Evolutionary conservation across 2,888 invertebrate species (phyloP).

Genomic region (Lasioglossum figueresi): DNA sequence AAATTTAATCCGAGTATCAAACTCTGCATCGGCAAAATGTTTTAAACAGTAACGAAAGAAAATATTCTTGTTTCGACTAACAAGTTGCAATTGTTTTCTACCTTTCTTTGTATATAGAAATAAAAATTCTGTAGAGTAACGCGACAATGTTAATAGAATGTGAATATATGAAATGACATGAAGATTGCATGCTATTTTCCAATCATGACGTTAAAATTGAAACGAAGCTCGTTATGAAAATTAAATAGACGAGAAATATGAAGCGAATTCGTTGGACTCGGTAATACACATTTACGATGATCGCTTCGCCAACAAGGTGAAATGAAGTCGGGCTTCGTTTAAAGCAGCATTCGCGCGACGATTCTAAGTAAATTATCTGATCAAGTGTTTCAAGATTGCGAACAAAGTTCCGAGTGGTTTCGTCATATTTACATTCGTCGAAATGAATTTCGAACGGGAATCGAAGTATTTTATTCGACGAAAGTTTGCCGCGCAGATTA

Average conservation of each 20-base stretch:
- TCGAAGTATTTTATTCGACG: conserved; percentile 27
- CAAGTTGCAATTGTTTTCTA: background rate
- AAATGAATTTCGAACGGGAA: conserved; percentile 42
- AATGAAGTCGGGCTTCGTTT: background rate
- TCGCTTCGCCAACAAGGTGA: background rate
- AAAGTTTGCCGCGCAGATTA: conserved; percentile 59
- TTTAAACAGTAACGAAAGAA: background rate
- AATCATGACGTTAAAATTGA: background rate
- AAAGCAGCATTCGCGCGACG: conserved; percentile 12
- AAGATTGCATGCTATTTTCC: background rate
- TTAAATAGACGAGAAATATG: background rate
- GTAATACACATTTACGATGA: background rate
- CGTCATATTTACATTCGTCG: conserved; percentile 31
- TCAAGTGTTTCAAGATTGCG: conserved; percentile 18
- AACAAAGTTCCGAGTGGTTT: conserved; percentile 17
- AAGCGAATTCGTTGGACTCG: background rate
- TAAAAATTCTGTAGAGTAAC: background rate
- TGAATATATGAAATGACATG: background rate
- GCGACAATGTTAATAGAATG: background rate
- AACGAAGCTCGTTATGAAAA: background rate
- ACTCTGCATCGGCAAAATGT: background rate
- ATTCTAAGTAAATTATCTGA: conserved; percentile 23
- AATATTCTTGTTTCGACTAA: background rate
- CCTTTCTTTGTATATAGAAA: background rate
- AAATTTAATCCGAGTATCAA: background rate